Percentiles rank a stretch among this genome's conserved stretches.
Evolutionary conservation across 2,113 vertebrate species (phyloP).

Genomic region (Pomatostomus ruficeps): DNA sequence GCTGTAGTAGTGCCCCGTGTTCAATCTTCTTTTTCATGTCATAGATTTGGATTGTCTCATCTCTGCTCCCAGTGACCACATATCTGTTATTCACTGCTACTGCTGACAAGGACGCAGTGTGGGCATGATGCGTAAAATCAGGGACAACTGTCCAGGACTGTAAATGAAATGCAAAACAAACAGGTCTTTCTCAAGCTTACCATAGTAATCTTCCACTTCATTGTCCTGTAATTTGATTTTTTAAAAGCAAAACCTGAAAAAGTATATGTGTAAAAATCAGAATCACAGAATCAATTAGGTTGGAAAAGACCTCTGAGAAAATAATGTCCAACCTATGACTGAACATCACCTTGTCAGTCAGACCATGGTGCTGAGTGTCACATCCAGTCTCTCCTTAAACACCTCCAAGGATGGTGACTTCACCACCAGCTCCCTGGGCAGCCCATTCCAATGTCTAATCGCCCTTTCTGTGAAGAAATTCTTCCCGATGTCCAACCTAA

Average conservation of each 20-base stretch:
- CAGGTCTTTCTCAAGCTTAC: neutral
- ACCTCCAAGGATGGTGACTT: neutral
- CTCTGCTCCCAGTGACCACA: conserved; percentile 91
- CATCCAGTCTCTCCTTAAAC: neutral
- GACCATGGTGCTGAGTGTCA: neutral
- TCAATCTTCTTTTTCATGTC: conserved; percentile 89
- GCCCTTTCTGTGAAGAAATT: neutral
- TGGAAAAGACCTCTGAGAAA: neutral
- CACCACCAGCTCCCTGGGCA: neutral
- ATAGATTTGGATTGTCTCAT: conserved; percentile 96
- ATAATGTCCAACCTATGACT: neutral
- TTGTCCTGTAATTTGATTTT: neutral
- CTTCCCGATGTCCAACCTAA: neutral
- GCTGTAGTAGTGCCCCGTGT: conserved; percentile 86
- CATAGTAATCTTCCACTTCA: neutral
- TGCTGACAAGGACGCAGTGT: conserved; percentile 82
- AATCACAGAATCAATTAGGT: neutral
- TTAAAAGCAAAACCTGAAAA: neutral
- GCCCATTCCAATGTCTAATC: neutral
- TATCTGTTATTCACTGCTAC: conserved; percentile 85
- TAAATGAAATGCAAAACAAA: neutral
- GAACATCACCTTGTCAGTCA: neutral
- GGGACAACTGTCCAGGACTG: conserved; percentile 81
- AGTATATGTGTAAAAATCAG: neutral
- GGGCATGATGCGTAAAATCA: conserved; percentile 91